A percentile compares a stretch with the other conserved stretches of the same genome.
Conservation (phyloP, 2,113 vertebrate species). For the Poeciliopsis prolifica region DNA sequence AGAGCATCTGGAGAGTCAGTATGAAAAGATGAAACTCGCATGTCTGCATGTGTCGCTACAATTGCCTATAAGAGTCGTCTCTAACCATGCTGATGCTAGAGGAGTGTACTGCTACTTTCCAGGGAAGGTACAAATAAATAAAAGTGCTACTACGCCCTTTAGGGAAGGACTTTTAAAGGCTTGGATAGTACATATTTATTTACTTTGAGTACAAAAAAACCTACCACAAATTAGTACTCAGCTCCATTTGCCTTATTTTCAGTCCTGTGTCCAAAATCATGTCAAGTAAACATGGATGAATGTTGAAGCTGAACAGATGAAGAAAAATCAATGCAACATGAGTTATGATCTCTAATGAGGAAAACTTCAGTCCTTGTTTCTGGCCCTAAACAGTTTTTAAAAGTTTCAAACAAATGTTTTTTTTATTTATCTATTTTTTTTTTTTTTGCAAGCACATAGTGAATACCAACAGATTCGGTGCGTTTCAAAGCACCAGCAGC, state of each 20-base stretch:
- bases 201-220: slow-evolving; percentile 41
- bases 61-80: slow-evolving; percentile 18
- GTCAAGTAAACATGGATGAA: slow-evolving; percentile 9
- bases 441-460: slow-evolving; percentile 47
- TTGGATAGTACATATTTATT: slow-evolving; percentile 37
- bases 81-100: slow-evolving; percentile 34
- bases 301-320: slow-evolving; percentile 3
- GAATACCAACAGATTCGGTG: slow-evolving; percentile 37
- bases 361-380: slow-evolving; percentile 22
- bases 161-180: slow-evolving; percentile 64
- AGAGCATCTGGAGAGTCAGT: slow-evolving; percentile 32
- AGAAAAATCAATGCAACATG: slow-evolving; percentile 2
- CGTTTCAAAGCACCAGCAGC: slow-evolving; percentile 41
- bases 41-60: slow-evolving; percentile 17
- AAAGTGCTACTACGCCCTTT: slow-evolving; percentile 74
- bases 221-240: slow-evolving; percentile 33
- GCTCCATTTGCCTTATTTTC: slow-evolving; percentile 47
- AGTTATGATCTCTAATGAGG: slow-evolving; percentile 22
- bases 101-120: slow-evolving; percentile 60
- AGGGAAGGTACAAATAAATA: slow-evolving; percentile 65
- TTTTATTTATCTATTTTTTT: not conserved
- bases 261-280: slow-evolving; percentile 22
- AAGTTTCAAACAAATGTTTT: slow-evolving; percentile 29
- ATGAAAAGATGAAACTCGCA: slow-evolving; percentile 33
- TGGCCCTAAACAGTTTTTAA: slow-evolving; percentile 6